Evolutionary conservation across 2,113 vertebrate genomes (phyloP).

Genomic region (Synodontis membranacea): DNA sequence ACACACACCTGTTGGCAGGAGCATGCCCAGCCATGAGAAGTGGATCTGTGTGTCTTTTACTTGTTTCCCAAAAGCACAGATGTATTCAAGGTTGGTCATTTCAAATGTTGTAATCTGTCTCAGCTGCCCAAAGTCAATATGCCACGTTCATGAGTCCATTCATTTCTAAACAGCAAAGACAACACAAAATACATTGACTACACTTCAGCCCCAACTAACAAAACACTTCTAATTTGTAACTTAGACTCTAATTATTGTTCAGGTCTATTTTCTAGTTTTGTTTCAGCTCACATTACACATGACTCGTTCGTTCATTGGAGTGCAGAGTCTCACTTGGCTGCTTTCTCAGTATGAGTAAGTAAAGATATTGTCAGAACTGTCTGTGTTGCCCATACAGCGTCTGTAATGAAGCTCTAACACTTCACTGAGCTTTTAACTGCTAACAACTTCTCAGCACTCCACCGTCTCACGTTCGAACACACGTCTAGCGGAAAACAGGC

Average conservation of each 20-base stretch:
- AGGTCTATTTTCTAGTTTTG: background rate
- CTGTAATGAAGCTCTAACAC: background rate
- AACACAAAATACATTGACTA: background rate
- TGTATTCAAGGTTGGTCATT: background rate
- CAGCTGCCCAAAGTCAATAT: background rate
- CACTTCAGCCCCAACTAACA: background rate
- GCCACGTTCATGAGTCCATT: background rate
- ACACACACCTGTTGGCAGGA: background rate
- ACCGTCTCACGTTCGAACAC: background rate
- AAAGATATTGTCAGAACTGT: background rate
- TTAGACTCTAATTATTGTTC: background rate
- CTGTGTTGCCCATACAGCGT: background rate
- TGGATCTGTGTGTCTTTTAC: background rate
- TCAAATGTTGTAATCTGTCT: background rate
- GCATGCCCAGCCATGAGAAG: background rate
- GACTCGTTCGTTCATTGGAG: background rate
- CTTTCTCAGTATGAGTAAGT: background rate
- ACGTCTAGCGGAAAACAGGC: background rate
- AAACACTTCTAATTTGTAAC: background rate
- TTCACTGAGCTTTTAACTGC: background rate
- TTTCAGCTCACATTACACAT: background rate
- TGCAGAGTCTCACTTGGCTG: background rate
- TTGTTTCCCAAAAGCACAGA: conserved; percentile 8
- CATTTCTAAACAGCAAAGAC: background rate
- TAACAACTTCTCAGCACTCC: background rate